These are phyloP conservation scores for Ailurus styani DNA, from an alignment of 2,113 vertebrate species.

Conservation along the genomic window DNA sequence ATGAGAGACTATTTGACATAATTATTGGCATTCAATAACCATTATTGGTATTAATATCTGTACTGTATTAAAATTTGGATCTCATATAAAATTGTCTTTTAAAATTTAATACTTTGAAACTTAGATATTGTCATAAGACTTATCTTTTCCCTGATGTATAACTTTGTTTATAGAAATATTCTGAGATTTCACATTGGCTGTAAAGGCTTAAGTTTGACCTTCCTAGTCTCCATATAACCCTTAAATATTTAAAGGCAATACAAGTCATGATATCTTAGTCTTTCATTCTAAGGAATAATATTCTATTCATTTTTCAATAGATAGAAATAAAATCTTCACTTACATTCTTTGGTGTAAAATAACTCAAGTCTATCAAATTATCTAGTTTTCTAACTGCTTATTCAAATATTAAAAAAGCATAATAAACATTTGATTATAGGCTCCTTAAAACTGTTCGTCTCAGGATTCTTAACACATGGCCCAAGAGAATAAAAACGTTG, in stretches of 20 bases:
- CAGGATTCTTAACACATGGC: background rate
- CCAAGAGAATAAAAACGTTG: background rate
- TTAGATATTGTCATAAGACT: background rate
- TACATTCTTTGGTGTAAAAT: background rate
- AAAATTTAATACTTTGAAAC: background rate
- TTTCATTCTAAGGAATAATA: background rate
- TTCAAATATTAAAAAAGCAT: background rate
- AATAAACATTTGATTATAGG: background rate
- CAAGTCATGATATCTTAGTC: background rate
- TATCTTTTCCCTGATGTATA: background rate
- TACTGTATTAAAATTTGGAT: background rate
- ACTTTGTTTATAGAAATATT: background rate
- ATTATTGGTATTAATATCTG: background rate
- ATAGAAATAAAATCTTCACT: background rate
- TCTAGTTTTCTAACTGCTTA: background rate
- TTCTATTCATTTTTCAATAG: background rate
- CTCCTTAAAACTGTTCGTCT: background rate
- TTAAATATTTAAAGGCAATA: background rate
- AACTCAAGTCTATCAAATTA: background rate
- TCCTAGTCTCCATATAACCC: background rate
- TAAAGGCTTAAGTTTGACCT: background rate
- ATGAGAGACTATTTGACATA: background rate
- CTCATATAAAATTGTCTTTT: background rate
- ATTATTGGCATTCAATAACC: background rate
- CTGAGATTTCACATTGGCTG: background rate